Percentiles rank a stretch among this genome's conserved stretches.
Evolutionary conservation across 2,797 vertebrate genomes (phyloP).

Genomic region (Argyrosomus regius): DNA sequence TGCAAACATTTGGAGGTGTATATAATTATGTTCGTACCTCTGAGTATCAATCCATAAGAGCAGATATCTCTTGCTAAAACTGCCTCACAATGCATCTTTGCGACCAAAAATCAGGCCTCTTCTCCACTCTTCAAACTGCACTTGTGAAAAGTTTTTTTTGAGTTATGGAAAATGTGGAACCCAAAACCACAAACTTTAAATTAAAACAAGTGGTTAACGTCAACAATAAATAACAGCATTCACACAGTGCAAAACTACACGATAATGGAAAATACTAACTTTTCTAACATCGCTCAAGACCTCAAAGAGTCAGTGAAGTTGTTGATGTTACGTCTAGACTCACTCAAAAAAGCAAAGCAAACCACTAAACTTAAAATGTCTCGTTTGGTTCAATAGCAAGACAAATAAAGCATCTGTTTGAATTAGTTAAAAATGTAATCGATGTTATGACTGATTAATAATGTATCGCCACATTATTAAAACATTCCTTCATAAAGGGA

Average conservation of each 20-base stretch:
- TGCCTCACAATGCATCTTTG: background rate
- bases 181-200: slow-evolving; percentile 14
- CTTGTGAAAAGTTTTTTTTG: background rate
- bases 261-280: slow-evolving; percentile 18
- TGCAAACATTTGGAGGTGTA: slow-evolving; percentile 58
- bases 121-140: background rate
- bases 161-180: background rate
- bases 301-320: background rate
- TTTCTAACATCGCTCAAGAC: slow-evolving; percentile 1
- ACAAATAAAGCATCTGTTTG: background rate
- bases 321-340: background rate
- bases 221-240: slow-evolving; percentile 71
- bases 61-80: background rate
- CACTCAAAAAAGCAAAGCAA: background rate
- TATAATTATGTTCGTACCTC: slow-evolving; percentile 4
- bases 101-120: background rate
- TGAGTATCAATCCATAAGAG: background rate
- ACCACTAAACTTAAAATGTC: slow-evolving; percentile 10
- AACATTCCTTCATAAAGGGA: background rate
- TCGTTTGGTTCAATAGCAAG: slow-evolving; percentile 6
- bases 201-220: slow-evolving; percentile 29
- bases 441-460: background rate
- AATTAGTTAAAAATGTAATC: slow-evolving; percentile 14
- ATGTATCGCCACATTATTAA: background rate
- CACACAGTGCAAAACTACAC: slow-evolving; percentile 66